Base-by-base conservation (phyloP, 2,888 invertebrate species). In the Lysandra coridon region DNA sequence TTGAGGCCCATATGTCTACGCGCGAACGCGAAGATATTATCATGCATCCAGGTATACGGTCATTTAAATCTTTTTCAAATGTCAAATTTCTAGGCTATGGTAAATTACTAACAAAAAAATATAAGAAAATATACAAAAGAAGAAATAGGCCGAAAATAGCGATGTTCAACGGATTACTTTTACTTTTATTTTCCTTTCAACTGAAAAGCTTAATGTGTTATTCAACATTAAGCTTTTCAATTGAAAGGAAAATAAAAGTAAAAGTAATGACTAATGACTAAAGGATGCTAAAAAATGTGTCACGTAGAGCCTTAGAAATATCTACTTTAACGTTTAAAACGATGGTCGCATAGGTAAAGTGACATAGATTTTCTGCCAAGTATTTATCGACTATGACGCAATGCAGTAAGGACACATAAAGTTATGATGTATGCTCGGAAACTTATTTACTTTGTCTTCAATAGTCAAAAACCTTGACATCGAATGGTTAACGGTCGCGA, bases 381-480 rank as follows among this genome's bases (percentile, higher is more conserved):
- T 82, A 79, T 44, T 83, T 73, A 81, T 83, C 80, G 79, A 84
- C 78, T 79, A 83, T 83, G 83, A 83, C 82, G 82, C 80, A 81
- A 82, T 79, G 62, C 78, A 79, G 76, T 81, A 81, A 86, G 85
- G 86, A 82, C 84, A 81, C 81, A 82, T 83, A 57, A 57, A 17
- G 4, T 17, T 57, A 80, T 82, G 80, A 82, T 83, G 80, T 82
- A 82, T 81, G 78, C 74, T 81, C 78, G 81, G 79, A 81, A 81
- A 81, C 80, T 40, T 84, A 86, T 83, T 83, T 84, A 87, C 85
- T 85, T 85, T 86, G 85, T 87, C 84, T 85, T 84, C 84, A 83
- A 83, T 83, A 74, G 79, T 81, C 81, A 81, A 37, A 78, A 82
- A 81, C 89, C 89, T 88, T 88, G 89, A 88, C 88, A 88, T 82